Evolutionary conservation across 1,140 invertebrate species (phyloP).

Genomic region (Daktulosphaira vitifoliae): DNA sequence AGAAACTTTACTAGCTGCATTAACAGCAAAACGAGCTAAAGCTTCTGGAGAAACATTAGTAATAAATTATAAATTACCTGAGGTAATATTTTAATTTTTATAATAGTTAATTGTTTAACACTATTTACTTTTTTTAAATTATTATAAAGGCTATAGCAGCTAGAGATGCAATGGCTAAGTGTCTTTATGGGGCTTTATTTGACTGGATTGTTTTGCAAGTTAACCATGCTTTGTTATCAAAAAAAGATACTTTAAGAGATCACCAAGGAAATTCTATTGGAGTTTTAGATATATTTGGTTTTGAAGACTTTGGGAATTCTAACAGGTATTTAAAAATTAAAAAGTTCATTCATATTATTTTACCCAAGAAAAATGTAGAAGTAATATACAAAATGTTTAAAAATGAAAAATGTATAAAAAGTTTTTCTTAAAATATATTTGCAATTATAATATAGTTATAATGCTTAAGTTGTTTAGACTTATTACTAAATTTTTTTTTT

Average conservation of each 20-base stretch:
- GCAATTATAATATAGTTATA: too few species aligned
- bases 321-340: conserved; percentile 48
- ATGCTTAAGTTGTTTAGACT: background rate
- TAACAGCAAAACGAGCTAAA: conserved; percentile 75
- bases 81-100: conserved; percentile 45
- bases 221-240: conserved; percentile 73
- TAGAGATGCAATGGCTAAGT: conserved; percentile 93
- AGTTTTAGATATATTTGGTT: conserved; percentile 94
- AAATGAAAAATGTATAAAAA: too few species aligned
- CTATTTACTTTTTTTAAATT: background rate
- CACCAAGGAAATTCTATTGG: conserved; percentile 85
- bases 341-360: too few species aligned
- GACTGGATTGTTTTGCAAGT: conserved; percentile 95
- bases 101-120: background rate
- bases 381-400: too few species aligned
- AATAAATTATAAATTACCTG: conserved; percentile 71
- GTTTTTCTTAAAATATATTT: too few species aligned
- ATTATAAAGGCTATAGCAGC: conserved; percentile 72
- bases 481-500: conserved; percentile 3
- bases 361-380: too few species aligned
- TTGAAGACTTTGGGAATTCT: conserved; percentile 79
- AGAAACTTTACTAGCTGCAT: conserved; percentile 72
- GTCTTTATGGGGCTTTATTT: conserved; percentile 90
- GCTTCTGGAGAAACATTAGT: conserved; percentile 85
- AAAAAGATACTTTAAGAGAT: conserved; percentile 69